phyloP scores from a whole-genome alignment of 2,797 vertebrate species.

The Lophius americanus region DNA sequence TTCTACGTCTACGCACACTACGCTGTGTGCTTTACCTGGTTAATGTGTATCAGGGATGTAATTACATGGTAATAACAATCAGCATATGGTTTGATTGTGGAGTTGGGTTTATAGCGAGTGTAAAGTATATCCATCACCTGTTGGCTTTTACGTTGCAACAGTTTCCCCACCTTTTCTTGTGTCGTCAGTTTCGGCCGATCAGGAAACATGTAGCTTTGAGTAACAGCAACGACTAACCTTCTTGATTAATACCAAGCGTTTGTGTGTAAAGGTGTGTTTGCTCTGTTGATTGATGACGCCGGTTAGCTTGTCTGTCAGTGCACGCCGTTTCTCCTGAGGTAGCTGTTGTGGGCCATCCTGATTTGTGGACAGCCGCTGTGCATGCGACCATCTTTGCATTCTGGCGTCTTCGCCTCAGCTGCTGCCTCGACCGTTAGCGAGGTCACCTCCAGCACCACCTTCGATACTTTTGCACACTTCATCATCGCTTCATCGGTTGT shows the following conservation, averaged over 20 bases:
- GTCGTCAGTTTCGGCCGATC: constrained; percentile 19
- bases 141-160: constrained; percentile 27
- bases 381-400: too few relatives aligned
- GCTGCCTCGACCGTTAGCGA: too few relatives aligned
- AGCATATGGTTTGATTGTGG: constrained; percentile 15
- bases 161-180: constrained; percentile 17
- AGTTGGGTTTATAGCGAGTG: constrained; percentile 6
- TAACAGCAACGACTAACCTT: constrained; percentile 14
- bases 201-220: constrained; percentile 39
- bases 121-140: constrained; percentile 27
- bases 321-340: constrained; percentile 25
- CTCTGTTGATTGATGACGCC: constrained; percentile 60
- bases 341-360: neutral
- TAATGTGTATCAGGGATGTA: constrained; percentile 33
- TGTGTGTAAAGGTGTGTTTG: constrained; percentile 28
- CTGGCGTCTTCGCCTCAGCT: too few relatives aligned
- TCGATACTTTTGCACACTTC: too few relatives aligned
- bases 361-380: too few relatives aligned
- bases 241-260: constrained; percentile 35
- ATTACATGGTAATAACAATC: constrained; percentile 36
- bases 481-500: too few relatives aligned
- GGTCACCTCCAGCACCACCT: too few relatives aligned
- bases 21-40: too few relatives aligned
- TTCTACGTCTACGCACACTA: too few relatives aligned
- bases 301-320: constrained; percentile 41